phyloP scores from a whole-genome alignment of 2,113 vertebrate species.

The Ceuthmochares aereus region DNA sequence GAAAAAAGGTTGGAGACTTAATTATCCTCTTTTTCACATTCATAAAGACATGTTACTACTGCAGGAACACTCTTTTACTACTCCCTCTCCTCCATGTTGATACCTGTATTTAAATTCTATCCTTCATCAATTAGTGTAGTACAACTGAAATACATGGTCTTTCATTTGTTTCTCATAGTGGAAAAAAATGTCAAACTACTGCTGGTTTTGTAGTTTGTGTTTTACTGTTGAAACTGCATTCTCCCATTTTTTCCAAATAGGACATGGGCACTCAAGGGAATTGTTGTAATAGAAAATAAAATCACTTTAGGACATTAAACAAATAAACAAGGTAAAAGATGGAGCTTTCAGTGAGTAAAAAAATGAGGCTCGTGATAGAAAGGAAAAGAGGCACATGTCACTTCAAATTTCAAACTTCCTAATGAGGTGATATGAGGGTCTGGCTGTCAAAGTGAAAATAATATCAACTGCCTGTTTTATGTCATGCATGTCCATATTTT shows the following conservation, averaged over 20 bases:
- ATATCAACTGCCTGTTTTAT: constrained; percentile 6
- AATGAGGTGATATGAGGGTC: neutral
- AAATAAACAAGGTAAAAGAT: neutral
- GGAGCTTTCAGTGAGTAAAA: neutral
- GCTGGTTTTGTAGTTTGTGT: neutral
- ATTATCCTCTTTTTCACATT: neutral
- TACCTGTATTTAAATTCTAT: neutral
- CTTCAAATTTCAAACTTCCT: neutral
- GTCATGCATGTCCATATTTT: neutral
- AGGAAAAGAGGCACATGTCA: neutral
- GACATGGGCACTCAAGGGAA: neutral
- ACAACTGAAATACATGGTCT: neutral
- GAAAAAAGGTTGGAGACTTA: neutral
- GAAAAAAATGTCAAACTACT: neutral
- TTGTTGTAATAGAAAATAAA: neutral
- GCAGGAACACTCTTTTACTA: neutral
- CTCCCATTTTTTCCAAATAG: neutral
- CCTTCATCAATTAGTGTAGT: neutral
- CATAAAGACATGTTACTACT: neutral
- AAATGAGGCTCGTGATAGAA: neutral
- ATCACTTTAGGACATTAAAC: neutral
- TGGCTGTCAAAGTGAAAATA: constrained; percentile 7
- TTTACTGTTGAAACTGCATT: neutral
- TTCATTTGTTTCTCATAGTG: neutral
- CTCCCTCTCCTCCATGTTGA: neutral